Conservation (phyloP, 2,113 vertebrate genomes). For the Stegostoma tigrinum region DNA sequence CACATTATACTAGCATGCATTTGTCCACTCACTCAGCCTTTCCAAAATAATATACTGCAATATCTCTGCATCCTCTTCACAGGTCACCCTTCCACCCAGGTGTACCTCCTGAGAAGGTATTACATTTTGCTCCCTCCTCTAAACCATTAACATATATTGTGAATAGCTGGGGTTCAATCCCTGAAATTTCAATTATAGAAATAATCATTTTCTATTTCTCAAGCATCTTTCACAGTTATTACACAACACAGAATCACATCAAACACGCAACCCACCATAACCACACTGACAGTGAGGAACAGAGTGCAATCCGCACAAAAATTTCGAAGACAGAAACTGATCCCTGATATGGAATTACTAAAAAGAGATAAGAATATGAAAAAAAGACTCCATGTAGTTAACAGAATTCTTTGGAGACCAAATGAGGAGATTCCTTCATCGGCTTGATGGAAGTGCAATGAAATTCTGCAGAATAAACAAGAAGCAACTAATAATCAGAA, state of each 20-base stretch:
- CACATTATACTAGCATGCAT: too few species aligned
- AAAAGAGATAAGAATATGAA: background rate
- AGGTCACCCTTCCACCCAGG: too few species aligned
- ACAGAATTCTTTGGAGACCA: background rate
- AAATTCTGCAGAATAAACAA: background rate
- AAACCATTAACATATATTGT: too few species aligned
- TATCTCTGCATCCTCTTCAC: too few species aligned
- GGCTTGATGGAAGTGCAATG: background rate
- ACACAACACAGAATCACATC: background rate
- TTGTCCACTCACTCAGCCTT: too few species aligned
- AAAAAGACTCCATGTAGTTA: background rate
- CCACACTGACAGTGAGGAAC: background rate
- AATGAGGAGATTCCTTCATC: background rate
- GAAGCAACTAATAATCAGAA: background rate
- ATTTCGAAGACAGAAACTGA: background rate
- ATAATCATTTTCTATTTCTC: background rate
- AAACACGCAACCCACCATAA: background rate
- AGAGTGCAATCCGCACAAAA: background rate
- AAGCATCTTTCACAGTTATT: background rate
- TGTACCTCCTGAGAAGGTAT: too few species aligned
- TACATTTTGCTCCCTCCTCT: too few species aligned
- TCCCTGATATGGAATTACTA: background rate
- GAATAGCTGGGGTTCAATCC: background rate
- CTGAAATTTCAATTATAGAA: background rate
- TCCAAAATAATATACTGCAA: too few species aligned